A percentile compares a stretch with the other conserved stretches of the same genome.
Conservation (phyloP, 2,113 vertebrate species). For the Xiphorhynchus elegans region DNA sequence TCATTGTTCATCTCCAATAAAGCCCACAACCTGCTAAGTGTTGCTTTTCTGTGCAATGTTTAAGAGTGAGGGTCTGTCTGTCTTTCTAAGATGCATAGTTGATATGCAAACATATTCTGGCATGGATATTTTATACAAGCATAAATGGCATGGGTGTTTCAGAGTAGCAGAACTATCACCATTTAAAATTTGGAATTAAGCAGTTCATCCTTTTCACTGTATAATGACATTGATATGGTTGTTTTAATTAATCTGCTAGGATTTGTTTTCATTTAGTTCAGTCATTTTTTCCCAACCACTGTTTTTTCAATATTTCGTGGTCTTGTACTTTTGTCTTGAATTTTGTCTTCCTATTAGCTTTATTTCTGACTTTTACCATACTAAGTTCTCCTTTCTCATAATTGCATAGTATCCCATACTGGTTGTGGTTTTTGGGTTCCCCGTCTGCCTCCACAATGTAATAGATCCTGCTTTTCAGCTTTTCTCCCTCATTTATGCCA, state of each 20-base stretch:
- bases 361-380: not conserved
- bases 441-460: no score
- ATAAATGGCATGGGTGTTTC: not conserved
- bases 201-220: not conserved
- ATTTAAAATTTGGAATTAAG: not conserved
- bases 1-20: constrained; percentile 14
- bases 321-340: not conserved
- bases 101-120: not conserved
- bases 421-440: no score
- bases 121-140: no score
- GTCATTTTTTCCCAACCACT: not conserved
- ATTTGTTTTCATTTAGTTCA: not conserved
- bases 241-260: not conserved
- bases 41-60: not conserved
- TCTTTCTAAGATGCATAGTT: not conserved
- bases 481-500: not conserved
- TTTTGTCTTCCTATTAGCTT: not conserved
- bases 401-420: not conserved
- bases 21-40: not conserved
- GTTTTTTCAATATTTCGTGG: not conserved
- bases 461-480: not conserved
- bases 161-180: not conserved
- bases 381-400: not conserved
- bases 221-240: no score
- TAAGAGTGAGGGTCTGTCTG: rapidly evolving